Evolutionary conservation across 2,113 vertebrate genomes (phyloP).

Genomic region (Dicaeum eximium): DNA sequence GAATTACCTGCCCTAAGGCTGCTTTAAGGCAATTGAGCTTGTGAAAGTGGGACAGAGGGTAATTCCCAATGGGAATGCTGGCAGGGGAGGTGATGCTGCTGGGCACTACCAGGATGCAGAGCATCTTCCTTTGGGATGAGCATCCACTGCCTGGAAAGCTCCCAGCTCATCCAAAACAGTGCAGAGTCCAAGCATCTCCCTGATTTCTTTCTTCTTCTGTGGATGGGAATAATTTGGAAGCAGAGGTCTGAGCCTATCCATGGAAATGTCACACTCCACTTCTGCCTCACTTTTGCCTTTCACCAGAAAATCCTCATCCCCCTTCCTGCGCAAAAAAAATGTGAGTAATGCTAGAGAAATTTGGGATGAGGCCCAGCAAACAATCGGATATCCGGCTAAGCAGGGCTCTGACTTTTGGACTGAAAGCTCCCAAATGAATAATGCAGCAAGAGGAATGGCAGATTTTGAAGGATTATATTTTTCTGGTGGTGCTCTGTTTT

Average conservation of each 20-base stretch:
- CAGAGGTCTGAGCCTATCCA: background rate
- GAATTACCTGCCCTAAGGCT: background rate
- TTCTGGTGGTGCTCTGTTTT: background rate
- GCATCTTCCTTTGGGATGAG: background rate
- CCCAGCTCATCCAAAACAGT: background rate
- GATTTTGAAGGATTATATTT: background rate
- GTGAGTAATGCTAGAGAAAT: conserved; percentile 38
- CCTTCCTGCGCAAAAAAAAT: background rate
- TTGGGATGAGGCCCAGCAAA: background rate
- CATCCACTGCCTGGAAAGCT: background rate
- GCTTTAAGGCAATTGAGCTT: background rate
- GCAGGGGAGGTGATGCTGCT: background rate
- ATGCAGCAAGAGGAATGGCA: background rate
- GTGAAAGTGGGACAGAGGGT: background rate
- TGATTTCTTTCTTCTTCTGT: background rate
- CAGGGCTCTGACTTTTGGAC: background rate
- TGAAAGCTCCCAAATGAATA: background rate
- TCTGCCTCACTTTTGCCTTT: background rate
- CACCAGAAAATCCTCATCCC: background rate
- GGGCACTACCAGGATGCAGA: background rate
- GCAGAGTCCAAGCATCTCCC: background rate
- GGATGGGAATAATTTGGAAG: background rate
- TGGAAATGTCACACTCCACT: background rate
- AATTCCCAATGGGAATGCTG: background rate
- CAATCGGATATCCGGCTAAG: background rate